Conservation (phyloP, 2,113 vertebrate species). For the Marmota monax region DNA sequence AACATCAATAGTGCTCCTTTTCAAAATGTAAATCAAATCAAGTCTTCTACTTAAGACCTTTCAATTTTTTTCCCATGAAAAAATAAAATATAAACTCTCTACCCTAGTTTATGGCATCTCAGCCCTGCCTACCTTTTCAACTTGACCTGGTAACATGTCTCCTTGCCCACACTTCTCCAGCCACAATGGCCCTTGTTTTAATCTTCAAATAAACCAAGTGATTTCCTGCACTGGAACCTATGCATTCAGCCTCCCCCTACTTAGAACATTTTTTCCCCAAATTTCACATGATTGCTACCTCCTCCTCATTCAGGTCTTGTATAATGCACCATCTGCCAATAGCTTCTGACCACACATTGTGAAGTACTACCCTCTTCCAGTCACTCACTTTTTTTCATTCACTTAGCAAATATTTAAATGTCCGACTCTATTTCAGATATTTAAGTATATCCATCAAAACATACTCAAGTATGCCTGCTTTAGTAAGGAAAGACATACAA, state of each 20-base stretch:
- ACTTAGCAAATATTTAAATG: conserved; percentile 38
- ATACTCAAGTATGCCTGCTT: not conserved
- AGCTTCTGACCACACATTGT: not conserved
- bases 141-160: not conserved
- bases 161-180: not conserved
- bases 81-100: not conserved
- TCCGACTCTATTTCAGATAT: conserved; percentile 20
- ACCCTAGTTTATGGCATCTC: not conserved
- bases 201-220: not conserved
- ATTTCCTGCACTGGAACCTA: not conserved
- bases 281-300: not conserved
- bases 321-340: not conserved
- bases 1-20: not conserved
- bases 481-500: not conserved
- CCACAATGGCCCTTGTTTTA: not conserved
- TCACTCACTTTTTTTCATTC: not conserved
- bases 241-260: not conserved
- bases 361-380: not conserved
- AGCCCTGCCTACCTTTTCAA: not conserved
- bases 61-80: not conserved
- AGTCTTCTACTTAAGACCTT: not conserved
- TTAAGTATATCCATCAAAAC: not conserved
- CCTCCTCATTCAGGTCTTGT: not conserved
- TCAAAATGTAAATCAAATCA: not conserved
- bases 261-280: not conserved